Conservation (phyloP, 2,888 invertebrate genomes). For the Bombylius discolor region DNA sequence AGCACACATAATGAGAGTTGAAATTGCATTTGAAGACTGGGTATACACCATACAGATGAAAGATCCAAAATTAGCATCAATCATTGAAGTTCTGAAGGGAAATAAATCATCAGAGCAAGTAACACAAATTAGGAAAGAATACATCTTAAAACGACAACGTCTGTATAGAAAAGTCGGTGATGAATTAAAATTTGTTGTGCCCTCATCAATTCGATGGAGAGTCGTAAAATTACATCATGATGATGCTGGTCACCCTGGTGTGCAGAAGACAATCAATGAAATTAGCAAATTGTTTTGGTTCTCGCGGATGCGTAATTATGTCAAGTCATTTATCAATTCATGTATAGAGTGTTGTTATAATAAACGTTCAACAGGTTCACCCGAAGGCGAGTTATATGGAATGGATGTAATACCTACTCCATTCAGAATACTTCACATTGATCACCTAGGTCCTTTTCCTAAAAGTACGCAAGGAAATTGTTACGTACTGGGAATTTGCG, state of each 20-base stretch:
- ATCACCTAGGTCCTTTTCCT: constrained; percentile 5
- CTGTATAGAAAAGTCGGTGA: too few species aligned
- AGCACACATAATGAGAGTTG: too few species aligned
- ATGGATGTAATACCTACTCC: constrained; percentile 9
- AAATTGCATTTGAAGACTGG: too few species aligned
- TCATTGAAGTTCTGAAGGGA: too few species aligned
- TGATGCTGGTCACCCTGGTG: constrained; percentile 8
- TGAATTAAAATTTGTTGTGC: too few species aligned
- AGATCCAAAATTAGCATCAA: too few species aligned
- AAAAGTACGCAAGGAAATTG: background rate
- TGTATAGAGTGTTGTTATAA: constrained; percentile 11
- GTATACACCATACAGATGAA: too few species aligned
- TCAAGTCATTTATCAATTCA: constrained; percentile 7
- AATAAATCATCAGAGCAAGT: too few species aligned
- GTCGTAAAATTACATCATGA: constrained; percentile 8
- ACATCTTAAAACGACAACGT: too few species aligned
- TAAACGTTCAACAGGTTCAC: constrained; percentile 1
- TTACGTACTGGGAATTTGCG: background rate
- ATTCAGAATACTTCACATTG: background rate
- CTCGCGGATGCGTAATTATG: constrained; percentile 1
- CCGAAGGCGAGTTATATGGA: constrained; percentile 5
- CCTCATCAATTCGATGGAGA: background rate
- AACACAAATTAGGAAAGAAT: too few species aligned
- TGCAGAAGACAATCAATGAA: constrained; percentile 6
- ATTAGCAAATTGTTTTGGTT: constrained; percentile 9